Conservation (phyloP, 2,797 vertebrate species). For the Cuniculus paca region DNA sequence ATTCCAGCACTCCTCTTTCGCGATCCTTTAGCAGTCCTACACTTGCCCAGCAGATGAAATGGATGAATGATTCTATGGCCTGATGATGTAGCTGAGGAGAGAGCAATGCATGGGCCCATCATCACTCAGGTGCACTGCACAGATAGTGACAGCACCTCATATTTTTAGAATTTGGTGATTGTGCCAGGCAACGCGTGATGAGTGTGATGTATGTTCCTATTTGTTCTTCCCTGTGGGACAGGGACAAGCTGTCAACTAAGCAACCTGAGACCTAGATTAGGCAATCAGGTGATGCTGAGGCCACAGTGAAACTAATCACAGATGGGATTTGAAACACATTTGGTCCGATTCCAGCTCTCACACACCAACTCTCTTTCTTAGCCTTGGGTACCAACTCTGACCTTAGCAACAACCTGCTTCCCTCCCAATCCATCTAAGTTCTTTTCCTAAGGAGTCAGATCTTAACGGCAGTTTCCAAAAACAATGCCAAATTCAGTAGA, state of each 20-base stretch:
- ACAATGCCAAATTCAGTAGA: background rate
- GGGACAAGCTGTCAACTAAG: background rate
- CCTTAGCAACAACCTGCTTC: background rate
- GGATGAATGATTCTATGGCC: background rate
- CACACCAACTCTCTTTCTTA: background rate
- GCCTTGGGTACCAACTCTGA: slow-evolving; percentile 10
- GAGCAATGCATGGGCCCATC: background rate
- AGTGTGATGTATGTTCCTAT: background rate
- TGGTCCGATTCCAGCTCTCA: background rate
- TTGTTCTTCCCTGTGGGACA: background rate
- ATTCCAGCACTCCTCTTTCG: background rate
- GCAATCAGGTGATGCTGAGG: background rate
- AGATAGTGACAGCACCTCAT: background rate
- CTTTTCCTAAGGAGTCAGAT: background rate
- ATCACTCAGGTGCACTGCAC: background rate
- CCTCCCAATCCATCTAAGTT: background rate
- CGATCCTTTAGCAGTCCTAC: background rate
- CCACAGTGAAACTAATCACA: background rate
- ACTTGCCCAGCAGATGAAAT: background rate
- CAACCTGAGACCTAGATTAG: background rate
- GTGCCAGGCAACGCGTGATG: rapidly evolving
- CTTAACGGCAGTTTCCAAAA: background rate
- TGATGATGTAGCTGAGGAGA: background rate
- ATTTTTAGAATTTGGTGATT: background rate
- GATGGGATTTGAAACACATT: background rate